Conservation (phyloP, 2,797 vertebrate species). For the Tokudaia tokunoshimensis region DNA sequence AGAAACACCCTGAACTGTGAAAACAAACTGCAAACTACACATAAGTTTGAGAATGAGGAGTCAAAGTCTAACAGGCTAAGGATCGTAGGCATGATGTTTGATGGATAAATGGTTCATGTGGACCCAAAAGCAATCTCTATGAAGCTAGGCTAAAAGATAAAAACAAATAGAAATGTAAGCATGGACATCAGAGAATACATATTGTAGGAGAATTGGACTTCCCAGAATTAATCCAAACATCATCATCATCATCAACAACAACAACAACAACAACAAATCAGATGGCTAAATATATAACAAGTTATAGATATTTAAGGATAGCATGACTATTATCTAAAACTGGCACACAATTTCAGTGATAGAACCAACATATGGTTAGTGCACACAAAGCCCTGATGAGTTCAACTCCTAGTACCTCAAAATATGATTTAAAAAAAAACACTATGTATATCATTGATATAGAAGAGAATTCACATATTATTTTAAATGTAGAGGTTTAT, state of each 20-base stretch:
- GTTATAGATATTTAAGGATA: not conserved
- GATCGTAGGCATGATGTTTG: not conserved
- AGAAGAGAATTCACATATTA: not conserved
- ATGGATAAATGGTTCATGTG: not conserved
- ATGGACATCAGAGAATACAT: not conserved
- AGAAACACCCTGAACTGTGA: constrained; percentile 19
- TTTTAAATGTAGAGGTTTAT: constrained; percentile 19
- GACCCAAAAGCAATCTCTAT: not conserved
- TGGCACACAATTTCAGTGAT: not conserved
- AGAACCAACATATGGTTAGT: not conserved
- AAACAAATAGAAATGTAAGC: not conserved
- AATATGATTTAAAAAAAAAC: not conserved
- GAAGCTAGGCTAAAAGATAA: not conserved
- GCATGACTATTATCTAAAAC: not conserved
- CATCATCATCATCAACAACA: not conserved
- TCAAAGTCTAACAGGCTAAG: not conserved
- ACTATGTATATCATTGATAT: not conserved
- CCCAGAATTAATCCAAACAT: constrained; percentile 13
- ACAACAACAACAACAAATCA: not conserved
- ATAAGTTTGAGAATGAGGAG: not conserved
- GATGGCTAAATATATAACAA: not conserved
- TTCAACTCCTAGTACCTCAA: not conserved
- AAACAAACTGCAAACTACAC: constrained; percentile 44
- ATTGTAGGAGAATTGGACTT: not conserved
- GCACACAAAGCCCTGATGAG: not conserved